Evolutionary conservation across 1,140 invertebrate species (phyloP).

Genomic region (Zaprionus gabonicus): DNA sequence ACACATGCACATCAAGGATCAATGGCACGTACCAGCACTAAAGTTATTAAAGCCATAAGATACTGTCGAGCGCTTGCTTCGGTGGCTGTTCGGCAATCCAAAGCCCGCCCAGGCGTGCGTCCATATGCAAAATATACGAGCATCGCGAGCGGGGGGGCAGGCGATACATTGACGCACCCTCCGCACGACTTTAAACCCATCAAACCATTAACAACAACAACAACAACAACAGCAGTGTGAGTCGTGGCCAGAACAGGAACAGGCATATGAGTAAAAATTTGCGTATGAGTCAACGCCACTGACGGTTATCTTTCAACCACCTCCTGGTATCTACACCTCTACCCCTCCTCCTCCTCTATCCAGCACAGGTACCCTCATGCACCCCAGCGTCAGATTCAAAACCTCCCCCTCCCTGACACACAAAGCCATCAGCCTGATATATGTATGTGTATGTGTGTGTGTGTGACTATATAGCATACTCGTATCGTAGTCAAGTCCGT

Average conservation of each 20-base stretch:
- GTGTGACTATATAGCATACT: neutral
- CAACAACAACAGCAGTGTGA: constrained; percentile 34
- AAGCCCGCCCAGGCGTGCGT: constrained; percentile 60
- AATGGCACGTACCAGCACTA: constrained; percentile 79
- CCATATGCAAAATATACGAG: constrained; percentile 67
- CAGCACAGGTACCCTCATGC: constrained; percentile 55
- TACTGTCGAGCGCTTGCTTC: constrained; percentile 56
- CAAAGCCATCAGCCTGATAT: constrained; percentile 45
- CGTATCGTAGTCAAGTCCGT: constrained; percentile 48
- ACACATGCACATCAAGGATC: constrained; percentile 68
- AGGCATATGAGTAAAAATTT: constrained; percentile 76
- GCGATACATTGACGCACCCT: constrained; percentile 72
- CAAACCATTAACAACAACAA: constrained; percentile 74
- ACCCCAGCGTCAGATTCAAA: constrained; percentile 32
- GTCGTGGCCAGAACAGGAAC: constrained; percentile 3
- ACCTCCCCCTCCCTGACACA: neutral
- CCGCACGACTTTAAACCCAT: constrained; percentile 76
- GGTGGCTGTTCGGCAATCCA: constrained; percentile 42
- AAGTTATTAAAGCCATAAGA: constrained; percentile 81
- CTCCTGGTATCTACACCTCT: constrained; percentile 28
- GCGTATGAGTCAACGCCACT: constrained; percentile 75
- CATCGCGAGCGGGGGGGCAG: constrained; percentile 4
- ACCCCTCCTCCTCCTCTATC: neutral
- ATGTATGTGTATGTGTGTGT: neutral
- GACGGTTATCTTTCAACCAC: constrained; percentile 77